Percentiles rank a stretch among this genome's conserved stretches.
phyloP scores from a whole-genome alignment of 2,888 invertebrate species.

The Caenorhabditis auriculariae region DNA sequence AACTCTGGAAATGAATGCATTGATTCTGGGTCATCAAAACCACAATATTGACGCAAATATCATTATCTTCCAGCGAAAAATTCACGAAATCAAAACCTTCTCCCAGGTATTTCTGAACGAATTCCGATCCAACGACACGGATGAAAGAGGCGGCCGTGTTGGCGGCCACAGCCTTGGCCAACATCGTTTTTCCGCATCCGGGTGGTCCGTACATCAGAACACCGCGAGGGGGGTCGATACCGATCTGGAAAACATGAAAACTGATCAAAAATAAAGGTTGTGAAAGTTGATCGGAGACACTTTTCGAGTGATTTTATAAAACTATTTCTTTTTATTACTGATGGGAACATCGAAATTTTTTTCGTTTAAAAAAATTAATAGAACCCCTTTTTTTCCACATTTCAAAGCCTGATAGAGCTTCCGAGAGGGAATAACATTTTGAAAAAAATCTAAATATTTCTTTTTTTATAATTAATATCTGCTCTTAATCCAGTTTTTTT shows the following conservation, averaged over 20 bases:
- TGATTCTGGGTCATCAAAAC: neutral
- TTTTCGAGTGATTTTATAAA: no score
- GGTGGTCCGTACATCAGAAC: conserved; percentile 99
- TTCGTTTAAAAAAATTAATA: no score
- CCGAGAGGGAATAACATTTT: no score
- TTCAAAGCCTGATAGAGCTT: neutral
- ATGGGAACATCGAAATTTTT: no score
- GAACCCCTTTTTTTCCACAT: no score
- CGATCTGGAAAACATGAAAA: conserved; percentile 67
- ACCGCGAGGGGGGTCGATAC: conserved; percentile 96
- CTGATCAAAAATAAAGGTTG: neutral
- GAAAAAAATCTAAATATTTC: neutral
- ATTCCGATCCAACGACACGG: conserved; percentile 97
- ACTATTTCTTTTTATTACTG: no score
- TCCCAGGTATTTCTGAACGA: conserved; percentile 97
- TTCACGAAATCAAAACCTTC: conserved; percentile 71
- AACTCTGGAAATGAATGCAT: no score
- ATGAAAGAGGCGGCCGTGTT: conserved; percentile 82
- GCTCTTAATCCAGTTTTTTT: neutral
- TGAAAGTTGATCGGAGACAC: no score
- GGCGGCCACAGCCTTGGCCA: conserved; percentile 76
- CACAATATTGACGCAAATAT: neutral
- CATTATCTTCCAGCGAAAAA: neutral
- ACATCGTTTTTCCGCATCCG: conserved; percentile 97
- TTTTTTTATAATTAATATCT: neutral